A percentile compares a stretch with the other conserved stretches of the same genome.
phyloP scores from a whole-genome alignment of 1,140 invertebrate species.

The Drusus annulatus region DNA sequence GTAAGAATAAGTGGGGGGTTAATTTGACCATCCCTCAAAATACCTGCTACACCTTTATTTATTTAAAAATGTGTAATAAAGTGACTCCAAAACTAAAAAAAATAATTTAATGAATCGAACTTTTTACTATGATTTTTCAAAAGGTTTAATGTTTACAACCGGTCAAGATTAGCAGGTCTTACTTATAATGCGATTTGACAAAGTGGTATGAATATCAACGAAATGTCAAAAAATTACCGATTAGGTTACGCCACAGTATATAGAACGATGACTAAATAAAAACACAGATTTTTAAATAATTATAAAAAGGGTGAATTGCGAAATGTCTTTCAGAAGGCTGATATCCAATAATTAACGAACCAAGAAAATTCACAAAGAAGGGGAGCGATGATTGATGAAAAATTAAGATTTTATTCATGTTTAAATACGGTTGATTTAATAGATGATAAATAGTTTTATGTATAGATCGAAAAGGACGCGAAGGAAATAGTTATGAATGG shows the following conservation, averaged over 20 bases:
- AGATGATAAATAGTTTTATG: neutral
- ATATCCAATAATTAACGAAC: conserved; percentile 19
- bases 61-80: too few species aligned
- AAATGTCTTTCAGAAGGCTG: neutral
- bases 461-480: neutral
- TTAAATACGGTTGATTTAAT: conserved; percentile 7
- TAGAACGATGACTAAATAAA: conserved; percentile 7
- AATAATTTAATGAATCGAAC: too few species aligned
- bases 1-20: too few species aligned
- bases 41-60: too few species aligned
- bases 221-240: neutral
- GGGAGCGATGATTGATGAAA: conserved; percentile 29
- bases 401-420: neutral
- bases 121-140: too few species aligned
- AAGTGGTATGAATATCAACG: too few species aligned
- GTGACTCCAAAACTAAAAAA: too few species aligned
- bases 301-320: conserved; percentile 7
- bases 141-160: too few species aligned
- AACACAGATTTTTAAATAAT: conserved; percentile 1
- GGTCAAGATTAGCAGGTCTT: too few species aligned
- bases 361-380: conserved; percentile 11
- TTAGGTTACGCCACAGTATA: neutral
- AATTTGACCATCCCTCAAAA: too few species aligned
- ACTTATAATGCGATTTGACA: too few species aligned
- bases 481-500: neutral